phyloP scores from a whole-genome alignment of 2,797 vertebrate species.

The Kryptopterus vitreolus region DNA sequence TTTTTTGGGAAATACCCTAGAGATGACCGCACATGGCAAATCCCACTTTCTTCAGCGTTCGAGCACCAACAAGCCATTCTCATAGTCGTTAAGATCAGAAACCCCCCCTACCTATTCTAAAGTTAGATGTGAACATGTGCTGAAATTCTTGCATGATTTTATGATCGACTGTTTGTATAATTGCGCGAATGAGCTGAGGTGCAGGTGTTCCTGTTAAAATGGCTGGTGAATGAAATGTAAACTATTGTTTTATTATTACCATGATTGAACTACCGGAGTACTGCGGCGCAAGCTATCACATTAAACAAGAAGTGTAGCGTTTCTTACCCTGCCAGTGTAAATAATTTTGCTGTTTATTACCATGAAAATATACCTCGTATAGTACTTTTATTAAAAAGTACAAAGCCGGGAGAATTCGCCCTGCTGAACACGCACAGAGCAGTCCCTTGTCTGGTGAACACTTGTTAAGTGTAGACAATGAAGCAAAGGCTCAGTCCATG shows the following conservation, averaged over 20 bases:
- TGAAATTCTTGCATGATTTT: not conserved
- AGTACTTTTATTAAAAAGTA: not conserved
- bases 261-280: not conserved
- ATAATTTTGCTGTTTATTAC: not conserved
- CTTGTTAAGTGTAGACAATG: not conserved
- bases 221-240: not conserved
- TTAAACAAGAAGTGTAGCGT: too few species aligned
- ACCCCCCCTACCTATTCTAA: not conserved
- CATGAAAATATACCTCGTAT: not conserved
- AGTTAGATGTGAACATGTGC: not conserved
- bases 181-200: not conserved
- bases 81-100: not conserved
- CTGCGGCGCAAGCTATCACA: not conserved
- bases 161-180: not conserved
- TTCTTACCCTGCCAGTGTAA: not conserved
- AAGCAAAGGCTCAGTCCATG: not conserved
- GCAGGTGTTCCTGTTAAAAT: not conserved
- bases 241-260: not conserved
- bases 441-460: not conserved
- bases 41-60: not conserved
- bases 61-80: too few species aligned
- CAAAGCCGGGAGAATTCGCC: too few species aligned
- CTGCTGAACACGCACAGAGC: not conserved
- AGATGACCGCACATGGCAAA: not conserved
- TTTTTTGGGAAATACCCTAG: not conserved